phyloP scores from a whole-genome alignment of 2,113 vertebrate species.

The Oryzias celebensis region DNA sequence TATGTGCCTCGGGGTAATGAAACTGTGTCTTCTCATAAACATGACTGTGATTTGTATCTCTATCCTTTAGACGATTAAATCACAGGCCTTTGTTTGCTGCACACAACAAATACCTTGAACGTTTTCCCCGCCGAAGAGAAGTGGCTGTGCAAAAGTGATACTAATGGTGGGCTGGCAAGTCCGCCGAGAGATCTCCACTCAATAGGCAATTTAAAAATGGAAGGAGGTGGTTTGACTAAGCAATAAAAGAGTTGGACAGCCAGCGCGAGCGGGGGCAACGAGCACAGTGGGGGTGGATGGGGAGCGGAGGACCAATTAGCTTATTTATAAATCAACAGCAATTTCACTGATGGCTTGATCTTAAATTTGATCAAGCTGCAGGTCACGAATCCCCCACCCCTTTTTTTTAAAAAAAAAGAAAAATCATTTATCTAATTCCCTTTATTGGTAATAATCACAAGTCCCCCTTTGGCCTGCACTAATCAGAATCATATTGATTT shows the following conservation, averaged over 20 bases:
- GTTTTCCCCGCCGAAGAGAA: constrained; percentile 55
- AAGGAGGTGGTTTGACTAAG: constrained; percentile 95
- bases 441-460: constrained; percentile 86
- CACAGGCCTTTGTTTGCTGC: constrained; percentile 22
- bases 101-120: constrained; percentile 38
- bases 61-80: constrained; percentile 54
- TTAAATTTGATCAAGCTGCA: constrained; percentile 89
- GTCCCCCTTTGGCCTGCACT: constrained; percentile 65
- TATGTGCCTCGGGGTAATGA: constrained; percentile 29
- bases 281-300: constrained; percentile 48
- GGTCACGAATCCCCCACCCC: constrained; percentile 73
- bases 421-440: constrained; percentile 84
- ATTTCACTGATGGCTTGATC: constrained; percentile 92
- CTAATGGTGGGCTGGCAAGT: constrained; percentile 83
- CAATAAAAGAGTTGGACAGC: constrained; percentile 88
- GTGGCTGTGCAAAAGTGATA: constrained; percentile 83
- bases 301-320: constrained; percentile 89
- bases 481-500: constrained; percentile 79
- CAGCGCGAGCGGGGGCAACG: constrained; percentile 75
- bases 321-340: constrained; percentile 97
- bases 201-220: constrained; percentile 99
- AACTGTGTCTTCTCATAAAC: constrained; percentile 22
- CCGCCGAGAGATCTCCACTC: constrained; percentile 84
- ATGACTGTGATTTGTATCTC: constrained; percentile 35
- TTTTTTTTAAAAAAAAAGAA: constrained; percentile 43